Conservation (phyloP, 2,888 invertebrate species). For the Nineta flava region DNA sequence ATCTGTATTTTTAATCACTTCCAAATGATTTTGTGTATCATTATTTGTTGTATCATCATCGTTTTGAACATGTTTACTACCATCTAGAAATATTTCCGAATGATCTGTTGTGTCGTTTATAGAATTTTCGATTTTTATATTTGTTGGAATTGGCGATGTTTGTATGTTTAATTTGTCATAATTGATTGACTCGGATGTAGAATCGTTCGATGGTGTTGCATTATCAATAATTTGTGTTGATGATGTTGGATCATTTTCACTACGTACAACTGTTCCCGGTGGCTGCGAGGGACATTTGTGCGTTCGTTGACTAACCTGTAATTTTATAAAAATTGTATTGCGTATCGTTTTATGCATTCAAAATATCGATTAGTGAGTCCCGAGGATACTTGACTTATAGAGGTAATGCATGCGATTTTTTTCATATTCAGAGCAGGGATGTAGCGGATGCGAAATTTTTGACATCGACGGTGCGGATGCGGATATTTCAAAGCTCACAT, state of each 20-base stretch:
- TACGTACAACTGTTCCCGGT: conserved; percentile 36
- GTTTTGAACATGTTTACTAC: neutral
- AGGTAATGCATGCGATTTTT: no score
- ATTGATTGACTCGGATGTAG: conserved; percentile 14
- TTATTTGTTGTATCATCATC: neutral
- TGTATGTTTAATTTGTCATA: no score
- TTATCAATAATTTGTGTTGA: no score
- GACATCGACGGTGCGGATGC: no score
- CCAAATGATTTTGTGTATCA: conserved; percentile 4
- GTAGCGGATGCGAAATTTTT: no score
- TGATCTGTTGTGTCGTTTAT: neutral
- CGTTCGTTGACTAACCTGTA: conserved; percentile 62
- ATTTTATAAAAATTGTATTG: conserved; percentile 2
- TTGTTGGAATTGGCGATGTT: neutral
- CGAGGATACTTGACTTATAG: no score
- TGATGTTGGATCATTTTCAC: conserved; percentile 15
- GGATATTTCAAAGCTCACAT: no score
- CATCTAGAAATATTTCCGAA: neutral
- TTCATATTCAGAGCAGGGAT: no score
- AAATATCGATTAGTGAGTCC: no score
- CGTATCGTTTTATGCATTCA: no score
- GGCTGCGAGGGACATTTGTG: conserved; percentile 59
- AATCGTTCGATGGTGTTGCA: conserved; percentile 3
- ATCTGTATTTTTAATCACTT: conserved; percentile 20
- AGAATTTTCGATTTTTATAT: neutral